phyloP scores from a whole-genome alignment of 2,797 vertebrate species.

The Macropodus opercularis region DNA sequence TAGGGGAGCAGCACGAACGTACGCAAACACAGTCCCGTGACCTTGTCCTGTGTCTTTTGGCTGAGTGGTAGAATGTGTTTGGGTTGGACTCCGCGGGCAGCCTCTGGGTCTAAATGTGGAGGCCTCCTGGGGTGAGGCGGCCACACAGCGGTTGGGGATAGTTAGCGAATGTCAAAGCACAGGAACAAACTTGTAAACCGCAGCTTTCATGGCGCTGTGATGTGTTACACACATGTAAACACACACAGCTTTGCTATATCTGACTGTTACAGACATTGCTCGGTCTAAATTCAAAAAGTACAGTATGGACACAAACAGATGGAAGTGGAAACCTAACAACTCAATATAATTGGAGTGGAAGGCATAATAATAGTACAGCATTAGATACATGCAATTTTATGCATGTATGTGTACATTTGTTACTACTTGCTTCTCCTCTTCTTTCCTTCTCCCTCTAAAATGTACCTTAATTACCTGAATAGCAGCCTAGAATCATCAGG shows the following conservation, averaged over 20 bases:
- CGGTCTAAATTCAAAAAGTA: conserved; percentile 20
- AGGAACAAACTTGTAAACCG: conserved; percentile 41
- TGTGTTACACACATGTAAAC: conserved; percentile 11
- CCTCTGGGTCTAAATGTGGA: conserved; percentile 69
- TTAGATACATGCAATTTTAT: conserved; percentile 32
- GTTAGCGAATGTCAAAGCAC: conserved; percentile 64
- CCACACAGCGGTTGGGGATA: conserved; percentile 53
- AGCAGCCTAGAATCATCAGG: conserved; percentile 35
- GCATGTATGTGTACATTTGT: conserved; percentile 15
- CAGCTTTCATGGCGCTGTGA: conserved; percentile 29
- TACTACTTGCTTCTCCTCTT: conserved; percentile 5
- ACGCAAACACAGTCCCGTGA: conserved; percentile 41
- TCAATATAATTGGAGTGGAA: conserved; percentile 24
- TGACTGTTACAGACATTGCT: conserved; percentile 3
- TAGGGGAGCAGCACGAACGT: conserved; percentile 31
- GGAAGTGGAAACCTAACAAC: conserved; percentile 37
- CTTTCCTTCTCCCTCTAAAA: conserved; percentile 26
- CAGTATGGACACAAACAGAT: conserved; percentile 31
- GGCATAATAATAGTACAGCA: conserved; percentile 38
- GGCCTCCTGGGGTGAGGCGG: conserved; percentile 60
- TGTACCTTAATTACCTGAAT: conserved; percentile 46
- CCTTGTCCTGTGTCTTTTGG: conserved; percentile 62
- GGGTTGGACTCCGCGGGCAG: conserved; percentile 62
- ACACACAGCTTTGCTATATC: too few relatives aligned
- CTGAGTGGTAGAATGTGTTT: conserved; percentile 56